These are phyloP conservation scores for Saccostrea echinata DNA, from an alignment of 1,140 invertebrate species.

Conservation along the genomic window DNA sequence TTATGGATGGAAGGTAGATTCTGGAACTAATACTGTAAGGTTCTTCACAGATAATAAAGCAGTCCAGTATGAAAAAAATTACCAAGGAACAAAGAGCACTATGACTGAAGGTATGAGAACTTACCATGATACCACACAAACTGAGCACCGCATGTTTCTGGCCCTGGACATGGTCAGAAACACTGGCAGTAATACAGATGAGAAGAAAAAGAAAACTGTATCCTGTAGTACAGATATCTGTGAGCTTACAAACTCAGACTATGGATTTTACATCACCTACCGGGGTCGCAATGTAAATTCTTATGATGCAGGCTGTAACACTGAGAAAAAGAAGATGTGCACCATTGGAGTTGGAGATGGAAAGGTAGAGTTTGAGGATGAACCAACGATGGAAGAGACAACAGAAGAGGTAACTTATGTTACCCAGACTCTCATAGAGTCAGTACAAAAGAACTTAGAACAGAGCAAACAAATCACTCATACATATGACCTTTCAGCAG, in stretches of 20 bases:
- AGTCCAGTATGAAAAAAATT: constrained; percentile 73
- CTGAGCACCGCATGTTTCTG: constrained; percentile 72
- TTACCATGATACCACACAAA: constrained; percentile 65
- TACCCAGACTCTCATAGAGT: constrained; percentile 42
- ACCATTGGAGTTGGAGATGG: constrained; percentile 62
- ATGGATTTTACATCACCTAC: constrained; percentile 66
- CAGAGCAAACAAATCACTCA: constrained; percentile 37
- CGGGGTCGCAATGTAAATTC: constrained; percentile 54
- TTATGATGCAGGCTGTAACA: constrained; percentile 54
- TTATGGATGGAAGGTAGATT: constrained; percentile 73
- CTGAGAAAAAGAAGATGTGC: constrained; percentile 51
- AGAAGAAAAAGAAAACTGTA: constrained; percentile 56
- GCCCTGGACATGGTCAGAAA: constrained; percentile 70
- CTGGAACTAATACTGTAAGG: constrained; percentile 72
- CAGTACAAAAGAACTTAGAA: constrained; percentile 23
- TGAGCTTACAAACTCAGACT: constrained; percentile 62
- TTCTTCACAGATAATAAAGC: constrained; percentile 71
- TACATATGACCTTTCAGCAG: background rate
- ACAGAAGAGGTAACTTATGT: constrained; percentile 52
- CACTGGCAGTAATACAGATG: constrained; percentile 71
- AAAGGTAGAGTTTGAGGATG: constrained; percentile 63
- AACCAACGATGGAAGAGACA: constrained; percentile 59
- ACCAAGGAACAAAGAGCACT: constrained; percentile 64
- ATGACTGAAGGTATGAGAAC: constrained; percentile 71
- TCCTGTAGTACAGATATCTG: constrained; percentile 69